Base-by-base conservation (phyloP, 2,113 vertebrate species). In the Ctenomys sociabilis region DNA sequence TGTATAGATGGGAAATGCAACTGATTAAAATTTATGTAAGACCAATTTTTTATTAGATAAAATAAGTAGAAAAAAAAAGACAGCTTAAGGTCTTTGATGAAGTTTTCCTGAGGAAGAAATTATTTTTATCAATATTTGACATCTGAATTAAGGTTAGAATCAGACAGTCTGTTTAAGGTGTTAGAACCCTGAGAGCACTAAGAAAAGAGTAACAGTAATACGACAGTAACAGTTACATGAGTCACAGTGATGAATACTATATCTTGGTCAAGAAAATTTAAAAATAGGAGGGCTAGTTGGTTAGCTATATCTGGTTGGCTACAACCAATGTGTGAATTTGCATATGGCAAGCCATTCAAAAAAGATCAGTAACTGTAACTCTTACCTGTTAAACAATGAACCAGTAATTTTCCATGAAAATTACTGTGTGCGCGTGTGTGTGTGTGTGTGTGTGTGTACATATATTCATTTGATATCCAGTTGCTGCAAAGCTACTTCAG, bases 161-260 rank as follows among this genome's bases (percentile, higher is more conserved):
- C 19, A 43, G 64, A 37, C 5, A 61, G 35, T 6, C 10, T 83
- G 3, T 43, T 57, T 24, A 43, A 37, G 37, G 72, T 24, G 19
- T 73, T 21, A 54, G 21, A 66, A 43, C 37, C 54, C 28, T 82
- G 28, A 6, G 35, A 77, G 77, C 28, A 22, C 17, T 26, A 12
- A 30, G 40, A 45, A 43, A 52, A 52, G 35, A 19, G 35, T 57
- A 57, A 17, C 54, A 57, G 54, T 16, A 57, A 57, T 57, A 5
- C 54, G 19, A 19, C 16, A 57, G 54, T 16, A 57, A 19, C 54
- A 57, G 54, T 19, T 2, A 26, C 1, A 2, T 24, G 21, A 85
- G 1, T 83, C 7, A 14, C n/a, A 30, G 1, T 9, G 14, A 14
- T 22, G 8, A 7, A 11, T 11, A 21, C 22, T 28, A 12, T 13